A percentile compares a stretch with the other conserved stretches of the same genome.
Conservation (phyloP, 2,888 invertebrate genomes). For the Xanthia icteritia region DNA sequence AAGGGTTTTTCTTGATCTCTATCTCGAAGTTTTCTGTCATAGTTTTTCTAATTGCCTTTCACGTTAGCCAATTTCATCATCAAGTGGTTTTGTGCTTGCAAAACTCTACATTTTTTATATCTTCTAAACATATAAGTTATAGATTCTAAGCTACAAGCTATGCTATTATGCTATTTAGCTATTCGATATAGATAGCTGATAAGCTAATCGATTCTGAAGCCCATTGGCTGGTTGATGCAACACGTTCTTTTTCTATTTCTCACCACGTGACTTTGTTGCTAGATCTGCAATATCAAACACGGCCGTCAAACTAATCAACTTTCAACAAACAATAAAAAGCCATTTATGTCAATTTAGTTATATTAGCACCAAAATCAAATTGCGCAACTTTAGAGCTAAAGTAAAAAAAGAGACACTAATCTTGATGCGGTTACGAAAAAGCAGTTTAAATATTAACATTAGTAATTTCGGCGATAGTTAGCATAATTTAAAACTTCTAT, state of each 20-base stretch:
- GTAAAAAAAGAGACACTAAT: not conserved
- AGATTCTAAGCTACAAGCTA: no score
- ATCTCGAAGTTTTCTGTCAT: not conserved
- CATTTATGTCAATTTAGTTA: not conserved
- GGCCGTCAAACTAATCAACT: not conserved
- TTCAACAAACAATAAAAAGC: no score
- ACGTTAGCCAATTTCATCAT: not conserved
- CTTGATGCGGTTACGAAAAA: slow-evolving; percentile 9
- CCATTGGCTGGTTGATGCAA: not conserved
- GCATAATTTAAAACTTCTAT: slow-evolving; percentile 1
- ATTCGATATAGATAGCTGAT: no score
- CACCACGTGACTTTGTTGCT: not conserved
- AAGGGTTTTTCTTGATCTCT: not conserved
- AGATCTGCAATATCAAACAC: not conserved
- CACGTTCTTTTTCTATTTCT: not conserved
- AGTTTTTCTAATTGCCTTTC: not conserved
- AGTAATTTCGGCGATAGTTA: not conserved
- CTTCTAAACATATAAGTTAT: not conserved
- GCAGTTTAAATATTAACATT: not conserved
- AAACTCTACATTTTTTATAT: not conserved
- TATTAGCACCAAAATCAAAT: slow-evolving; percentile 7
- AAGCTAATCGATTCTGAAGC: no score
- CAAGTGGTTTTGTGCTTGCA: no score
- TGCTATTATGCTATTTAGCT: no score
- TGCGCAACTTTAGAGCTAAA: slow-evolving; percentile 7